These are phyloP conservation scores for Pyxicephalus adspersus DNA, from an alignment of 2,113 vertebrate species.

Conservation along the genomic window DNA sequence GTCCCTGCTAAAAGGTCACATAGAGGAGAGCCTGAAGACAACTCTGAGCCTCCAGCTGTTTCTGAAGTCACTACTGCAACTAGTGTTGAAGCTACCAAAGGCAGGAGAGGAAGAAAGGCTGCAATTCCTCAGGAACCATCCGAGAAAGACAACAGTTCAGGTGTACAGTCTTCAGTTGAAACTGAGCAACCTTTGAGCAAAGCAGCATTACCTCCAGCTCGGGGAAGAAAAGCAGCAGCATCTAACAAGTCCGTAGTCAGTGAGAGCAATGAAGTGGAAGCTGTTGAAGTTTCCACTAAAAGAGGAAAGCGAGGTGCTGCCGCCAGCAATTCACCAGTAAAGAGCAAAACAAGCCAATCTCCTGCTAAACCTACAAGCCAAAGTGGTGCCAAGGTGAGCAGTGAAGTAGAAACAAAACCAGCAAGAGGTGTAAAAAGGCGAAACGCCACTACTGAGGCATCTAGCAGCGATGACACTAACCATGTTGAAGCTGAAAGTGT, in stretches of 20 bases:
- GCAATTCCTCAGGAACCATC: not conserved
- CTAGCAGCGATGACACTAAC: not conserved
- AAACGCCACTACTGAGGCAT: not conserved
- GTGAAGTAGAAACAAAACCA: not conserved
- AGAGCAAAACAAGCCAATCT: not conserved
- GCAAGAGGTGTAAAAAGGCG: slow-evolving; percentile 40
- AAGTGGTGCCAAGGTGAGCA: not conserved
- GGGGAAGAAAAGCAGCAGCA: too few relatives aligned
- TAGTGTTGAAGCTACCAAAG: not conserved
- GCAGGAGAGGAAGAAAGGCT: not conserved
- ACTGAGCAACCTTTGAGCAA: not conserved
- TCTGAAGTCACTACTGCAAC: not conserved
- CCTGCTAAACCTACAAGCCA: not conserved
- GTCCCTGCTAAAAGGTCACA: slow-evolving; percentile 54
- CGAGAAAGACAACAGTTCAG: not conserved
- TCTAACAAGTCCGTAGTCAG: not conserved
- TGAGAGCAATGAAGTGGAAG: slow-evolving; percentile 19
- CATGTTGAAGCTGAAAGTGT: not conserved
- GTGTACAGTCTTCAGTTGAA: not conserved
- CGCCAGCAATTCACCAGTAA: not conserved
- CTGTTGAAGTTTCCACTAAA: not conserved
- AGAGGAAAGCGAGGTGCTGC: slow-evolving; percentile 4
- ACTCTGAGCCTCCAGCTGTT: not conserved
- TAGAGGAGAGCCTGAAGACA: slow-evolving; percentile 36
- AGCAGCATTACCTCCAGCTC: too few relatives aligned